These are phyloP conservation scores for Dolomedes plantarius DNA, from an alignment of 2,888 invertebrate species.

Conservation along the genomic window DNA sequence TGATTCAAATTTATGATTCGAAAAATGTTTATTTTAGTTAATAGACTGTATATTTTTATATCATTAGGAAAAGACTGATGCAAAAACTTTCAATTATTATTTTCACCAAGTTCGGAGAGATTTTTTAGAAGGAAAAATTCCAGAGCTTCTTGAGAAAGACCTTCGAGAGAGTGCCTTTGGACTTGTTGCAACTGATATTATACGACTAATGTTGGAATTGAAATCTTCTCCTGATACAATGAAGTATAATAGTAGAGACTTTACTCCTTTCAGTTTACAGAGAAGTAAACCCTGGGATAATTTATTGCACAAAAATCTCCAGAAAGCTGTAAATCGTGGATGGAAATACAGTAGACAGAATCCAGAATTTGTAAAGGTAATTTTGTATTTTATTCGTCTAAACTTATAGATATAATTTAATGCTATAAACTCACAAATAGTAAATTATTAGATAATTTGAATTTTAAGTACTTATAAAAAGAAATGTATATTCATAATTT, in stretches of 20 bases:
- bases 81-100: constrained; percentile 87
- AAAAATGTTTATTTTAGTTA: too few relatives aligned
- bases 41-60: not conserved
- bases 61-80: constrained; percentile 81
- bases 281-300: constrained; percentile 68
- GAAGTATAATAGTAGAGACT: constrained; percentile 87
- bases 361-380: constrained; percentile 78
- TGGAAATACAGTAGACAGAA: constrained; percentile 77
- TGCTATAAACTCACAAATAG: too few relatives aligned
- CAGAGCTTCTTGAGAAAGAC: constrained; percentile 84
- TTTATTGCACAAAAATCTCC: constrained; percentile 83
- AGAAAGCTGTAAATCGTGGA: constrained; percentile 81
- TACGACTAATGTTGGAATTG: constrained; percentile 87
- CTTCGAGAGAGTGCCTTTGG: constrained; percentile 86
- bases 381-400: not conserved
- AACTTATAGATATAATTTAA: too few relatives aligned
- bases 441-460: too few relatives aligned
- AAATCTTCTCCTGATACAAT: constrained; percentile 83
- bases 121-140: constrained; percentile 86
- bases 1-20: too few relatives aligned
- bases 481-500: too few relatives aligned
- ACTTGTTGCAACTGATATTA: constrained; percentile 91
- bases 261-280: constrained; percentile 84
- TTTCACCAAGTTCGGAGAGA: constrained; percentile 88
- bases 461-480: too few relatives aligned